Conservation (phyloP, 2,888 invertebrate genomes). For the Corythucha ciliata region DNA sequence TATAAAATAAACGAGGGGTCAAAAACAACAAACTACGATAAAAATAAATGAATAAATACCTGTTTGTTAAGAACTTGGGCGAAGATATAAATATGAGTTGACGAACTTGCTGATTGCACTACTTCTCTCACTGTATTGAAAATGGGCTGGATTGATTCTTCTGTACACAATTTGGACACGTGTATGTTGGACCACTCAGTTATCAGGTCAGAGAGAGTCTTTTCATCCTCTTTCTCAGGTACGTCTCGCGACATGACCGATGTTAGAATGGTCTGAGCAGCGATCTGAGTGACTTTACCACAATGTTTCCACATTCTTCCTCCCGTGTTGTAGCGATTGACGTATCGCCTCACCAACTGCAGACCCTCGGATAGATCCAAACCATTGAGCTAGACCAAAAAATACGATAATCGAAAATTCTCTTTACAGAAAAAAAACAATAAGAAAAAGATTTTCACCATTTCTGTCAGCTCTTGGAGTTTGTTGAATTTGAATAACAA, state of each 20-base stretch:
- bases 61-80: slow-evolving; percentile 44
- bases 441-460: slow-evolving; percentile 40
- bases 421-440: slow-evolving; percentile 10
- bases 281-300: slow-evolving; percentile 48
- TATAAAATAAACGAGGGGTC: not conserved
- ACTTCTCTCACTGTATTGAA: slow-evolving; percentile 42
- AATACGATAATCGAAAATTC: slow-evolving; percentile 11
- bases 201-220: slow-evolving; percentile 40
- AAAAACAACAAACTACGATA: not conserved
- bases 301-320: slow-evolving; percentile 45
- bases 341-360: slow-evolving; percentile 46
- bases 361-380: slow-evolving; percentile 48
- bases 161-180: slow-evolving; percentile 37
- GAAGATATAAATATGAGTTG: slow-evolving; percentile 58
- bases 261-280: slow-evolving; percentile 49
- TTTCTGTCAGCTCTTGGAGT: slow-evolving; percentile 46
- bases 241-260: slow-evolving; percentile 48
- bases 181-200: slow-evolving; percentile 42
- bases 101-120: slow-evolving; percentile 50
- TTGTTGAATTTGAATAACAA: slow-evolving; percentile 50
- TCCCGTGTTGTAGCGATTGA: slow-evolving; percentile 15
- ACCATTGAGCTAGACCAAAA: slow-evolving; percentile 45
- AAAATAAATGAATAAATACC: slow-evolving; percentile 18
- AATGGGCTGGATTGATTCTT: slow-evolving; percentile 16
- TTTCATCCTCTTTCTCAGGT: slow-evolving; percentile 32